A percentile compares a stretch with the other conserved stretches of the same genome.
phyloP scores from a whole-genome alignment of 2,888 invertebrate species.

The Cerastis rubricosa region DNA sequence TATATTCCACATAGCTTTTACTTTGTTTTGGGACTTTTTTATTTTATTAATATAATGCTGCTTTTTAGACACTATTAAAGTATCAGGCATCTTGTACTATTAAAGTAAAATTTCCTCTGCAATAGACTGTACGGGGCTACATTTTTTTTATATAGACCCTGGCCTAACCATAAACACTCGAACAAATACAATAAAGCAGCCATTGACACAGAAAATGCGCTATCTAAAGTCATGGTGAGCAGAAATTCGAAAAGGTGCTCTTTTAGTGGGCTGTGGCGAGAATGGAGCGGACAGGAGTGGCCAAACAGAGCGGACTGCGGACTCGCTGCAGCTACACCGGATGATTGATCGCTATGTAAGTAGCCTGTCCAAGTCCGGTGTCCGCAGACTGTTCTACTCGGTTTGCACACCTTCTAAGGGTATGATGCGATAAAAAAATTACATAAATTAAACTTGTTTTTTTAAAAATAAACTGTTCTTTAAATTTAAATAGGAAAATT shows the following conservation, averaged over 20 bases:
- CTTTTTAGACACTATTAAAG: too few relatives aligned
- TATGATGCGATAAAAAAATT: too few relatives aligned
- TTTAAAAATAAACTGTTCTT: too few relatives aligned
- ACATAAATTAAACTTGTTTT: too few relatives aligned
- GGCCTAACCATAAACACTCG: constrained; percentile 14
- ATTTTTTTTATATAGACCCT: neutral
- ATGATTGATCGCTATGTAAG: too few relatives aligned
- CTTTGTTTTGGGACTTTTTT: too few relatives aligned
- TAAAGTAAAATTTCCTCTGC: neutral
- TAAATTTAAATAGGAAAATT: too few relatives aligned
- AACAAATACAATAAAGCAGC: constrained; percentile 67
- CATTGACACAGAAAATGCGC: constrained; percentile 71
- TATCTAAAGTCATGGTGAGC: constrained; percentile 73
- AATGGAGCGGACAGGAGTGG: constrained; percentile 63
- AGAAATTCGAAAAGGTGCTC: constrained; percentile 82
- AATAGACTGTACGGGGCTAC: neutral
- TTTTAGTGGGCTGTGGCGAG: constrained; percentile 60
- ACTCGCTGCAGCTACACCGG: neutral
- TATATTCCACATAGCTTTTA: too few relatives aligned
- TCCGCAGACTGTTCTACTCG: neutral
- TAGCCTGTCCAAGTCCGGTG: too few relatives aligned
- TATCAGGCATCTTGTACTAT: too few relatives aligned
- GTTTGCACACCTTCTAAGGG: too few relatives aligned
- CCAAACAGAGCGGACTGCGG: neutral
- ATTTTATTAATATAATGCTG: too few relatives aligned